These are phyloP conservation scores for Acinonyx jubatus DNA, from an alignment of 2,113 vertebrate genomes.

Conservation along the genomic window DNA sequence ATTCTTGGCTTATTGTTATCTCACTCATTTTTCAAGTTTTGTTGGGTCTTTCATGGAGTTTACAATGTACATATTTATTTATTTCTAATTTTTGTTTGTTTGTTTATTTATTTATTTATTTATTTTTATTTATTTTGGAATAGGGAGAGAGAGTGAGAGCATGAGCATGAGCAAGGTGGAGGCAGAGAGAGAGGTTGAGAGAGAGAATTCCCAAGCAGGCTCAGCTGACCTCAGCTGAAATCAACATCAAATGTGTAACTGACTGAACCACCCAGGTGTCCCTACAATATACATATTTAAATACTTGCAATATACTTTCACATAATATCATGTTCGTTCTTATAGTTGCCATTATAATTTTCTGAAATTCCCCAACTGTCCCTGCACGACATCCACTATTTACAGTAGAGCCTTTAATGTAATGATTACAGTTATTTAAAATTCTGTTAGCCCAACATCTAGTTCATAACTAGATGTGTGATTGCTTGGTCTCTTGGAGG, in stretches of 20 bases:
- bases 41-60: neutral
- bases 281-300: neutral
- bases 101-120: neutral
- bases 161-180: neutral
- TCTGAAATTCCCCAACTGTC: neutral
- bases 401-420: neutral
- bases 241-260: no score
- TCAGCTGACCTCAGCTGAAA: neutral
- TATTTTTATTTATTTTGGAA: neutral
- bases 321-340: neutral
- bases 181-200: neutral
- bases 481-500: neutral
- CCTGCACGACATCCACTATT: neutral
- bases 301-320: neutral
- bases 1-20: neutral
- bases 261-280: no score
- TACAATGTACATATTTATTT: neutral
- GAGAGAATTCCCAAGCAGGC: neutral
- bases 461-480: neutral
- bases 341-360: neutral
- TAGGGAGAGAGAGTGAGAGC: neutral
- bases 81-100: neutral
- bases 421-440: neutral
- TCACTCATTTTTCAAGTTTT: conserved; percentile 6
- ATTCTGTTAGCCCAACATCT: neutral